phyloP scores from a whole-genome alignment of 2,113 vertebrate genomes.

The Fulica atra region DNA sequence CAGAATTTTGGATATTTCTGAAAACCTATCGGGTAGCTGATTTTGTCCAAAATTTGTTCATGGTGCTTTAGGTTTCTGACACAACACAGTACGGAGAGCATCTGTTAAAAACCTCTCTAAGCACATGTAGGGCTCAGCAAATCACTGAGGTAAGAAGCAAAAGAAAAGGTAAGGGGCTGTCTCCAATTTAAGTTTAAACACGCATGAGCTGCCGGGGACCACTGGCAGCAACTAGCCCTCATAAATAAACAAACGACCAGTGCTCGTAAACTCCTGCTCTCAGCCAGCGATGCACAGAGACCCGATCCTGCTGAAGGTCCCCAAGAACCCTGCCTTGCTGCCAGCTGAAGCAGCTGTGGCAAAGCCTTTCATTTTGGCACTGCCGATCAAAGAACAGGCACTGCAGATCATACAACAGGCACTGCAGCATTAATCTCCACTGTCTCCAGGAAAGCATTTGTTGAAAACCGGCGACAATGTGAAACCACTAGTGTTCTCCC shows the following conservation, averaged over 20 bases:
- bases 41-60: neutral
- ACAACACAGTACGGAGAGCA: neutral
- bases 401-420: slow-evolving; percentile 3
- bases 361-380: neutral
- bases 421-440: neutral
- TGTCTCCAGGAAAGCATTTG: neutral
- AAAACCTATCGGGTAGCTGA: neutral
- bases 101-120: neutral
- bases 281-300: neutral
- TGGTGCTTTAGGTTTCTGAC: neutral
- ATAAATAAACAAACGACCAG: neutral
- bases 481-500: neutral
- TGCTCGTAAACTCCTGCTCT: neutral
- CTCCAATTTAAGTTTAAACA: neutral
- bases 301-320: neutral
- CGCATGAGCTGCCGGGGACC: neutral
- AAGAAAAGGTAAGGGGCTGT: neutral
- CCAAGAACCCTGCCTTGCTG: fast-evolving
- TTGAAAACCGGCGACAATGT: neutral
- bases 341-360: neutral
- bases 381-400: slow-evolving; percentile 1
- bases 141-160: neutral
- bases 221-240: neutral
- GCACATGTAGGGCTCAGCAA: neutral
- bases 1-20: neutral